A percentile compares a stretch with the other conserved stretches of the same genome.
These are phyloP conservation scores for Cottoperca gobio DNA, from an alignment of 2,797 vertebrate species.

Conservation along the genomic window DNA sequence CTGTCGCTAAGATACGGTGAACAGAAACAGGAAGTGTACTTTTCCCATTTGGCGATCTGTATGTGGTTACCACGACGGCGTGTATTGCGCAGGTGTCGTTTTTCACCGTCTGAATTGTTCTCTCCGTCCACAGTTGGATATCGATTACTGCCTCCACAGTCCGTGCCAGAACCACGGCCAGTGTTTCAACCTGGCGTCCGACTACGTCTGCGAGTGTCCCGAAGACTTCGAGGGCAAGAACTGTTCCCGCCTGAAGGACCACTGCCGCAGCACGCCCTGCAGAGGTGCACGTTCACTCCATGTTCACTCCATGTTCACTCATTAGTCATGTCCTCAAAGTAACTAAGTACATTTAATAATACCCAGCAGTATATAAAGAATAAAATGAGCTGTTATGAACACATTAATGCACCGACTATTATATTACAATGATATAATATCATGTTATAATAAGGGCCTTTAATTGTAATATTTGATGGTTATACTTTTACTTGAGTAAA, in stretches of 20 bases:
- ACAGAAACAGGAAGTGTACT: too few relatives aligned
- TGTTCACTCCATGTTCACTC: background rate
- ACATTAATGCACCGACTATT: background rate
- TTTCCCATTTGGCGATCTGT: background rate
- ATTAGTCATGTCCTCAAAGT: background rate
- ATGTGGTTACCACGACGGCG: slow-evolving; percentile 7
- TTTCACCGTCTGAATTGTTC: slow-evolving; percentile 8
- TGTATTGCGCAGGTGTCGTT: slow-evolving; percentile 7
- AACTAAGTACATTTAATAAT: background rate
- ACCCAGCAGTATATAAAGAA: background rate
- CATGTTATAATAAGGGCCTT: too few relatives aligned
- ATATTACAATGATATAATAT: background rate
- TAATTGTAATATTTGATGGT: too few relatives aligned
- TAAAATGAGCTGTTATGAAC: too few relatives aligned
- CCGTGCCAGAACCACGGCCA: slow-evolving; percentile 91
- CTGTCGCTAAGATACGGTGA: rapidly evolving
- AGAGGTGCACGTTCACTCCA: slow-evolving; percentile 83
- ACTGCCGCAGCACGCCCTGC: slow-evolving; percentile 91
- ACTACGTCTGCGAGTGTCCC: slow-evolving; percentile 93
- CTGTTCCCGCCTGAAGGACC: slow-evolving; percentile 93
- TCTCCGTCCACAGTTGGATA: slow-evolving; percentile 84
- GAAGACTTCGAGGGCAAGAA: slow-evolving; percentile 95
- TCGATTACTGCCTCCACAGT: slow-evolving; percentile 90
- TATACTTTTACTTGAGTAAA: background rate
- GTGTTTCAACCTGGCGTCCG: slow-evolving; percentile 90